Evolutionary conservation across 1,140 invertebrate species (phyloP), one percentile per base, ranked within the genome.

Genomic region (Drosophila obscura): DNA sequence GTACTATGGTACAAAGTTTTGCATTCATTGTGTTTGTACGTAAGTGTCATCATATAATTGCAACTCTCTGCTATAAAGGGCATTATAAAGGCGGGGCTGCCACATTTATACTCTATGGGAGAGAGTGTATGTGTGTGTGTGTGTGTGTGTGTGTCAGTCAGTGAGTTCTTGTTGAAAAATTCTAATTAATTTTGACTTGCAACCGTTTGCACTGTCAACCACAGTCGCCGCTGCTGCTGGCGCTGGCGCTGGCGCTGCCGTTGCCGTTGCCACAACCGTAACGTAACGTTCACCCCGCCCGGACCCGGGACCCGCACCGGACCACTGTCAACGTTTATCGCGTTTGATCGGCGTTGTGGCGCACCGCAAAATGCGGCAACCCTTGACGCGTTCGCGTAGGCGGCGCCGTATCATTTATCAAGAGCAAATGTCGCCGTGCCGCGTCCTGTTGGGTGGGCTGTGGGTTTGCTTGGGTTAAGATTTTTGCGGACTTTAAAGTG

Each of bases 171-270:
- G 71, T 73, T 87, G 76, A 73, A 89, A 71, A 88, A 88, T 88
- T 88, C 83, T 88, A 88, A 88, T 88, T 88, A 88, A 88, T 88
- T 89, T 89, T 88, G 83, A 88, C 84, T 88, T 88, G 83, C 83
- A 88, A 73, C 80, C 83, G 84, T 79, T 88, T 79, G 80, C 80
- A 88, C 46, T 88, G 83, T 88, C 83, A 88, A 77, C 83, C 69
- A 62, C 82, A 87, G 82, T 62, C 78, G 75, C 83, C 11, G 11
- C 35, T 13, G 11, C 11, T 13, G 35, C 35, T 35, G 9, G 0
- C 2, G 19, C 19, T 19, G 19, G 19, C 3, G 31, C 9, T 39
- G 35, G 4, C 35, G 35, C 11, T 13, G 78, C 64, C 63, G 65
- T 67, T 13, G 78, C 64, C 63, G 65, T 67, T 64, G 46, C 41